phyloP scores from a whole-genome alignment of 2,113 vertebrate genomes.

The Dascyllus trimaculatus region DNA sequence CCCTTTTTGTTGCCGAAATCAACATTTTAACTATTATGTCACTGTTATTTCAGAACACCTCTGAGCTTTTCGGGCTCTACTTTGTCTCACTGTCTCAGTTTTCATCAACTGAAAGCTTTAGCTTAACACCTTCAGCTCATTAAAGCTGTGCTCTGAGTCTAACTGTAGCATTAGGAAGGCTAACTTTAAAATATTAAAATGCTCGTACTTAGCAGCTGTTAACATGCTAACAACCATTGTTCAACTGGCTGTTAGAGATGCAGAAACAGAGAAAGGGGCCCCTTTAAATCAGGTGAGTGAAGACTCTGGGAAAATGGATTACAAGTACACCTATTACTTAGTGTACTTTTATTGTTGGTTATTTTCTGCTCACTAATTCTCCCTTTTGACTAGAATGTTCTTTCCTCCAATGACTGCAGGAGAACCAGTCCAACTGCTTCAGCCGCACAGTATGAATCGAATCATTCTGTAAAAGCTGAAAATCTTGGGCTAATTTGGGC shows the following conservation, averaged over 20 bases:
- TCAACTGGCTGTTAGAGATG: not conserved
- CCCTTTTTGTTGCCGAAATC: not conserved
- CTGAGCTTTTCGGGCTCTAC: not conserved
- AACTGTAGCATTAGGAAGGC: not conserved
- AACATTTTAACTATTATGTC: not conserved
- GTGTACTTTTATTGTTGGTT: not conserved
- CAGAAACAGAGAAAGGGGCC: not conserved
- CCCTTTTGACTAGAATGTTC: not conserved
- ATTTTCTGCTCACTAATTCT: conserved; percentile 22
- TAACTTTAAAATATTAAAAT: not conserved
- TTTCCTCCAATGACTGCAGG: conserved; percentile 1
- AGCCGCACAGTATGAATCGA: conserved; percentile 51
- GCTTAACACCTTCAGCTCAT: not conserved
- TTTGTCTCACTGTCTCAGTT: too few species aligned
- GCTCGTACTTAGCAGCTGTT: not conserved
- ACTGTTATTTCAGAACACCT: not conserved
- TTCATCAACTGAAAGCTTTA: too few species aligned
- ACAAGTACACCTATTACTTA: too few species aligned
- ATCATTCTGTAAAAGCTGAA: conserved; percentile 40
- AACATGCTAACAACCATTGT: not conserved
- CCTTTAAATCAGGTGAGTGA: too few species aligned
- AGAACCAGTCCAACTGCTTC: conserved; percentile 17
- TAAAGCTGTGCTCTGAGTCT: not conserved
- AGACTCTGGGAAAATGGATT: too few species aligned
- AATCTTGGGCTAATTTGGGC: conserved; percentile 48